phyloP scores from a whole-genome alignment of 1,140 invertebrate species.

The Oryzaephilus surinamensis region DNA sequence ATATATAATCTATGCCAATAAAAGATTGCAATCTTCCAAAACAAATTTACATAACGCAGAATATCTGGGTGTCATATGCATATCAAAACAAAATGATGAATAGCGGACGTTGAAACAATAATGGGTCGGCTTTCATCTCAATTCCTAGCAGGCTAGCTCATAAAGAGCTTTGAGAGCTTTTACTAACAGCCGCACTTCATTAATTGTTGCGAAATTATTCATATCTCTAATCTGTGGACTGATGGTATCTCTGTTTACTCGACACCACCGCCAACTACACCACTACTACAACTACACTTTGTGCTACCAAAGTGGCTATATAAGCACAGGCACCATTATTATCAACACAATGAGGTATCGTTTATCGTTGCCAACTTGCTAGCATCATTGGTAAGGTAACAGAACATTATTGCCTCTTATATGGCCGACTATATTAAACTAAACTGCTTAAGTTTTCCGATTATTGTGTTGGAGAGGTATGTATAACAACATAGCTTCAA shows the following conservation, averaged over 20 bases:
- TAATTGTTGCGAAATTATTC: constrained; percentile 35
- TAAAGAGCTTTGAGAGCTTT: constrained; percentile 32
- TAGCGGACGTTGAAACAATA: constrained; percentile 28
- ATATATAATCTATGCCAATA: no score
- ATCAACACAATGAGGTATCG: constrained; percentile 8
- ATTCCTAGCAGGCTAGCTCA: constrained; percentile 19
- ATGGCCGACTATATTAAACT: constrained; percentile 4
- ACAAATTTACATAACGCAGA: constrained; percentile 29
- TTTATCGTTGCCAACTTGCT: constrained; percentile 4
- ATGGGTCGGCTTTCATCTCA: constrained; percentile 19
- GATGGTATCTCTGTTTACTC: constrained; percentile 33
- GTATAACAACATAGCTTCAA: no score
- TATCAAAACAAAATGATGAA: constrained; percentile 29
- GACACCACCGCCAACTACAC: constrained; percentile 14
- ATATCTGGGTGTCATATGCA: constrained; percentile 26
- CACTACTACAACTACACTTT: no score
- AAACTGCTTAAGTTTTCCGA: constrained; percentile 10
- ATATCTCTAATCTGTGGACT: constrained; percentile 34
- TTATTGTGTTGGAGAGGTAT: constrained; percentile 1
- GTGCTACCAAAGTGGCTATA: no score
- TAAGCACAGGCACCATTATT: no score
- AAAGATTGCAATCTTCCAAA: constrained; percentile 29
- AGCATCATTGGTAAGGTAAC: constrained; percentile 6
- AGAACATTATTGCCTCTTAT: constrained; percentile 5
- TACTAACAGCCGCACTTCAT: constrained; percentile 29